Base-by-base conservation (phyloP, 1,140 invertebrate genomes). In the Drosophila bocki region DNA sequence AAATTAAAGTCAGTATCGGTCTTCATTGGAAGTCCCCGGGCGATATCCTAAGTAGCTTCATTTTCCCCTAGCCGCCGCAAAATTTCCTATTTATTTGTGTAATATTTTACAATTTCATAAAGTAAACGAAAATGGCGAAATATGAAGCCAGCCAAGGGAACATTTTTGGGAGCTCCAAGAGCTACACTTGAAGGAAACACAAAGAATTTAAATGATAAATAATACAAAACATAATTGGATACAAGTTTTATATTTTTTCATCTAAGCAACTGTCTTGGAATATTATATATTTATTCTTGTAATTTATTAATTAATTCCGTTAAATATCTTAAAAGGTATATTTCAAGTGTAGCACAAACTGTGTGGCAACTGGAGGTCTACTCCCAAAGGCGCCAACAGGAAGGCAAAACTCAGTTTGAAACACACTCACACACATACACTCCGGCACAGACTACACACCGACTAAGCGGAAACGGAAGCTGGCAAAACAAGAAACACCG, bases 61-160 rank as follows among this genome's bases (percentile, higher is more conserved):
- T 44, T 63, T 60, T 50, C 39, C 48, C 33, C 37, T 41, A 35
- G 65, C 65, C 51, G 22, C 50, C 44, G 17, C 45, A 56, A 53
- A 59, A 45, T 83, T 77, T 78, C 50, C 71, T 88, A 83, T 88
- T 87, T 87, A 87, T 87, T 87, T 88, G 68, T 77, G 64, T 88
- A 88, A 87, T 87, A 87, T 88, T 87, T 87, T 83, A 87, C 83
- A 88, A 87, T 88, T 87, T 87, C 82, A 88, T 83, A 80, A 87
- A 87, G 83, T 80, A 76, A 87, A 86, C 83, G 83, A 77, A 79
- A 61, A 60, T 57, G 47, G 57, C 64, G 75, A 86, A 87, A 87
- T 88, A 77, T 77, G 70, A 82, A 69, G 64, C 15, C 32, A 53
- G 47, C 35, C 50, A 47, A 17, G 48, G 62, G 62, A 22, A 12